Base-by-base conservation (phyloP, 2,888 invertebrate genomes). In the Rotaria magnacalcarata region DNA sequence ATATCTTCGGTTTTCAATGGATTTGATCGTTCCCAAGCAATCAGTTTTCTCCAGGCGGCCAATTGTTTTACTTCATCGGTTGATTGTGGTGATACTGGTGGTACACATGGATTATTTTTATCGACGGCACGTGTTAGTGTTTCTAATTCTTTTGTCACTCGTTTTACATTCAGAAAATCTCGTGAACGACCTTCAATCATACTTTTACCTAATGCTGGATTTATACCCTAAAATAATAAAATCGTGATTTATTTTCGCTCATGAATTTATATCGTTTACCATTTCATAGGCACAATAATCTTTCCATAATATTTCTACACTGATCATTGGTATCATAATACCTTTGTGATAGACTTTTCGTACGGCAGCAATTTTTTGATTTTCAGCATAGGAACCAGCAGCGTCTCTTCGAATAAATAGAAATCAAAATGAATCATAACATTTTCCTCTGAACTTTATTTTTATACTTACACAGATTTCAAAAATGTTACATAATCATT, bases 281-380 rank as follows among this genome's bases (percentile, higher is more conserved):
- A 91, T 92, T 91, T 99, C 99, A 90, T 97, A 99, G 0, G 94
- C 93, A 89, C 97, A 96, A 91, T 99, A 99, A 89, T 99, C 99
- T 90, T 97, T 97, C 93, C 93, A 93, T 41, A 99, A 92, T 1
- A 95, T 94, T 90, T 99, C 99, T 90, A 99, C 96, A 87, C 97
- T 97, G 80, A 96, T 94, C 93, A 99, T 96, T 0, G 99, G 99
- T 85, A 96, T 99, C 47, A 96, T 94, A 0, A 97, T 95, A 0
- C 96, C 97, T 87, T 96, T 93, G 91, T 99, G 99, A 91, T 97
- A 99, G 0, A 96, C 95, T 93, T 97, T 96, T 84, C 99, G 93
- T 7, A 99, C 96, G 1, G 98, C 99, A n/a, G 97, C 96, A 87
- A 99, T 99, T 91, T 97, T 96, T 92, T 99, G 99, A 91, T 99